These are phyloP conservation scores for Spodoptera exigua DNA, from an alignment of 2,888 invertebrate genomes.

Conservation along the genomic window DNA sequence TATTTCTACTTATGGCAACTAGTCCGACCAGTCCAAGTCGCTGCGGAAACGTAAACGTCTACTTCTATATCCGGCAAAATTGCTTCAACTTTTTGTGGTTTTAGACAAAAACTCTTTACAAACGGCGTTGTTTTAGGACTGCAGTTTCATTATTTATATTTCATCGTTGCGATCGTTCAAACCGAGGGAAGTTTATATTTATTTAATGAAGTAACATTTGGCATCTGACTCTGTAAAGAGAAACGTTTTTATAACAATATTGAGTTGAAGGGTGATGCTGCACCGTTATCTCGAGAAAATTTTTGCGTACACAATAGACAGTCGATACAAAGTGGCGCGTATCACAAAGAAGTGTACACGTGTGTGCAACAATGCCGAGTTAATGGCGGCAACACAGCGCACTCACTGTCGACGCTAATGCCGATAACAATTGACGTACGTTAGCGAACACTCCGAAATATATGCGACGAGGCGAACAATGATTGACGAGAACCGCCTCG, in stretches of 20 bases:
- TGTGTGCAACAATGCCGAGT: slow-evolving; percentile 47
- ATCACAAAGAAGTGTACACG: slow-evolving; percentile 52
- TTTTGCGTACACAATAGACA: slow-evolving; percentile 59
- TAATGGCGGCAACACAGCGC: slow-evolving; percentile 39
- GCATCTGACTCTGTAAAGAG: slow-evolving; percentile 21
- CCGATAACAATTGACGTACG: slow-evolving; percentile 57
- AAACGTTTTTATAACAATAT: slow-evolving; percentile 47
- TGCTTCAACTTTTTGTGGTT: slow-evolving; percentile 18
- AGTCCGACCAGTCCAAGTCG: slow-evolving; percentile 6
- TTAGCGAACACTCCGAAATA: slow-evolving; percentile 36
- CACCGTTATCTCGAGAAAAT: slow-evolving; percentile 55
- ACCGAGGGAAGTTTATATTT: slow-evolving; percentile 28
- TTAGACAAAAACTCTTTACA: slow-evolving; percentile 8
- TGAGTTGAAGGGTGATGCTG: slow-evolving; percentile 41
- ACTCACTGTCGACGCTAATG: slow-evolving; percentile 43
- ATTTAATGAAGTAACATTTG: slow-evolving; percentile 22
- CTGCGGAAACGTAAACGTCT: slow-evolving; percentile 16
- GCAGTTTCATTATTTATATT: slow-evolving; percentile 28
- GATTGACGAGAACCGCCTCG: slow-evolving; percentile 43
- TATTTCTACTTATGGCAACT: slow-evolving; percentile 19
- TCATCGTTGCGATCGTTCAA: slow-evolving; percentile 21
- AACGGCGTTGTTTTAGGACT: slow-evolving; percentile 8
- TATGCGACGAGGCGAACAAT: slow-evolving; percentile 37
- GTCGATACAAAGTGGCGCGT: slow-evolving; percentile 47
- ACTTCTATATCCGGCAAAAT: slow-evolving; percentile 12